Conservation (phyloP, 2,797 vertebrate species). For the Gymnopithys bicolor region DNA sequence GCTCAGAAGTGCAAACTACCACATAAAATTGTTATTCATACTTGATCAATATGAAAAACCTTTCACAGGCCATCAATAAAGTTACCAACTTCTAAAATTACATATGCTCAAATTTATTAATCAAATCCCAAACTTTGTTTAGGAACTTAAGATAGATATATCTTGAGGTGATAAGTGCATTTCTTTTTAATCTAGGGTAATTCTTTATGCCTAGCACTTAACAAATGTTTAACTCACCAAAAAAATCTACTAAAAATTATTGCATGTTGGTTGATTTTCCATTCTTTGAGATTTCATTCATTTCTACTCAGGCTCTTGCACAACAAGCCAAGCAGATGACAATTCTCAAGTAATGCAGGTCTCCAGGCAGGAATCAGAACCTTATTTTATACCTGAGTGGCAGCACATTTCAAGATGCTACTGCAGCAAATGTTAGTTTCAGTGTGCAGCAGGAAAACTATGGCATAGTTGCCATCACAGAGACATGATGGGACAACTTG, state of each 20-base stretch:
- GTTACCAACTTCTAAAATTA: background rate
- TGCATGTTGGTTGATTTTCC: background rate
- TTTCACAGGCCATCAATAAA: background rate
- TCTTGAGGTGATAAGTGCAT: background rate
- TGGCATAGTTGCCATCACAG: too few relatives aligned
- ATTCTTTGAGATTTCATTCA: background rate
- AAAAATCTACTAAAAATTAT: background rate
- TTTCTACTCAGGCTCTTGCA: background rate
- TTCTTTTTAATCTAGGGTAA: background rate
- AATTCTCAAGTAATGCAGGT: background rate
- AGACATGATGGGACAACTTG: too few relatives aligned
- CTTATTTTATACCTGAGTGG: background rate
- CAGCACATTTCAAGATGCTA: background rate
- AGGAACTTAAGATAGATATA: background rate
- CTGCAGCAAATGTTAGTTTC: background rate
- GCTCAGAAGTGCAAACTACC: background rate
- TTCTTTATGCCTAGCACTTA: background rate
- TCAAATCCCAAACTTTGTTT: background rate
- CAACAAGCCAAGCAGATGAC: background rate
- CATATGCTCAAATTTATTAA: background rate
- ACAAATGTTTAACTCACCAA: background rate
- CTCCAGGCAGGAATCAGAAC: background rate
- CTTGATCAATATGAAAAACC: background rate
- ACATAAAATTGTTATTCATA: background rate
- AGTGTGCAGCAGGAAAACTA: background rate